phyloP scores from a whole-genome alignment of 2,888 invertebrate species.

The Galerucella nymphaeae region DNA sequence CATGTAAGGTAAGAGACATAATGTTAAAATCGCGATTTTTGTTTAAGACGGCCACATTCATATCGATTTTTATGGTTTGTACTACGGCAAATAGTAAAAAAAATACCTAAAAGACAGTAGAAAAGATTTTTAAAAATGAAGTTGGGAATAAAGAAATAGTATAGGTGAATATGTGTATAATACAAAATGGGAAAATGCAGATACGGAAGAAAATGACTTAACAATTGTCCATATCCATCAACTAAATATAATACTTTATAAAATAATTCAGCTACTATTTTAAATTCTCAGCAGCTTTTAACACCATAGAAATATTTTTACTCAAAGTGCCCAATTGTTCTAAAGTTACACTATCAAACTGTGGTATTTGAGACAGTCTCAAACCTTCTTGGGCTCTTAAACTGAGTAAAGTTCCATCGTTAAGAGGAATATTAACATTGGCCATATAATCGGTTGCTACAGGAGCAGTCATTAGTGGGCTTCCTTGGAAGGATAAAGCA shows the following conservation, averaged over 20 bases:
- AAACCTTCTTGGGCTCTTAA: conserved; percentile 69
- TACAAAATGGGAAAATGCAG: too few species aligned
- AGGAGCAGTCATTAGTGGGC: conserved; percentile 71
- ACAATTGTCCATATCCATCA: neutral
- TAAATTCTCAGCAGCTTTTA: neutral
- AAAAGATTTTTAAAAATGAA: too few species aligned
- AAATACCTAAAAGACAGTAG: too few species aligned
- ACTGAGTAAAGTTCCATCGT: conserved; percentile 73
- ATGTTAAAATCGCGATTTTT: too few species aligned
- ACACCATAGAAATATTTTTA: conserved; percentile 26
- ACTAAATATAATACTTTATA: neutral
- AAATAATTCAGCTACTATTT: neutral
- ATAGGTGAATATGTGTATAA: too few species aligned
- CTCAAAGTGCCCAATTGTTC: conserved; percentile 61
- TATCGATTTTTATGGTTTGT: too few species aligned
- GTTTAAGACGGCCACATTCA: too few species aligned
- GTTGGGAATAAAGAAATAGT: too few species aligned
- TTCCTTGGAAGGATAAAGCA: conserved; percentile 76
- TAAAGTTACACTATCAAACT: conserved; percentile 63
- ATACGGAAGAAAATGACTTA: too few species aligned
- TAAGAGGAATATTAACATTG: conserved; percentile 75
- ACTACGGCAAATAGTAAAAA: too few species aligned
- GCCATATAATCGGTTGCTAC: conserved; percentile 68
- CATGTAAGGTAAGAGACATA: too few species aligned
- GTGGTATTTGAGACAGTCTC: conserved; percentile 63